Evolutionary conservation across 2,888 invertebrate genomes (phyloP), one percentile per base, ranked within the genome.

Genomic region (Hypolimnas misippus): DNA sequence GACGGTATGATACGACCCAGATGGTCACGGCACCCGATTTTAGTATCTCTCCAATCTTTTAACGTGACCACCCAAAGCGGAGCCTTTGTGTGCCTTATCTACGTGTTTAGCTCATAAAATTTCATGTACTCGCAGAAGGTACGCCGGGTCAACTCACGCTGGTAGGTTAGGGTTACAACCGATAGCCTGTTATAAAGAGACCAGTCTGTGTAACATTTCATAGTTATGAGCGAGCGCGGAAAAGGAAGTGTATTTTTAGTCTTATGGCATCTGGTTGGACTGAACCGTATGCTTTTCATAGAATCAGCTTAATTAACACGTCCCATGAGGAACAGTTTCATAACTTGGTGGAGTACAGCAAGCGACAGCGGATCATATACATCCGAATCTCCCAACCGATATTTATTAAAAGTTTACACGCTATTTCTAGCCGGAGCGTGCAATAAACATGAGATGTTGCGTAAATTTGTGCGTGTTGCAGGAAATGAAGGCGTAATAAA

Each of bases 191-290:
- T 89, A 86, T 87, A 84, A 85, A 84, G 81, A 77, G 81, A 77
- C 77, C 83, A 81, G 81, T 73, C 73, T 76, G 78, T 81, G 83
- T 84, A 82, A 81, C 89, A 87, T 89, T 88, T 89, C 89, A 85
- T 87, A 90, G 90, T 86, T 90, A 90, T 90, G 87, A 81, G 77
- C 83, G 77, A 63, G 82, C 82, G 79, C 83, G 88, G 88, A 90
- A 87, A 88, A 86, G 91, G 90, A 91, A 89, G 91, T 89, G 74
- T 90, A 90, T 91, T 89, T 91, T 89, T 89, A 87, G 88, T 80
- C 67, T 69, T 66, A 81, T 74, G 84, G 89, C 91, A 91, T 91
- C 91, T 91, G 91, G 84, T 79, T 76, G 78, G 76, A 75, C 72
- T 75, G 70, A 77, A 74, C 76, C 74, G 76, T 78, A 72, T 70